Conservation (phyloP, 64 coral and sea anemone species). For the Trachythela sp. region DNA sequence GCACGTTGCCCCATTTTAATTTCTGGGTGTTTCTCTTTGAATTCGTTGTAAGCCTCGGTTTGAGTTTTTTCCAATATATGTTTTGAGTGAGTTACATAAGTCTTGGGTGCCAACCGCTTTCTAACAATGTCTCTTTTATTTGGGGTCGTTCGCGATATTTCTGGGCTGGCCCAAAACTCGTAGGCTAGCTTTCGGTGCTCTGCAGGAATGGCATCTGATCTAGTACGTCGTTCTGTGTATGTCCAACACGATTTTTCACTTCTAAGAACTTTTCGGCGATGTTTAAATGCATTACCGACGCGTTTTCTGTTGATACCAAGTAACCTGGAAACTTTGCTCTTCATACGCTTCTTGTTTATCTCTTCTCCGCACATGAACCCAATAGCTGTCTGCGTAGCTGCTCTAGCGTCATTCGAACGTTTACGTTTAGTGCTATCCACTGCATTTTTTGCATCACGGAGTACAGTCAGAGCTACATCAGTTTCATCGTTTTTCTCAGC, state of each 20-base stretch:
- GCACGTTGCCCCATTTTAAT: conserved; percentile 35
- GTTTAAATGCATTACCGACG: too few species aligned
- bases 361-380: neutral
- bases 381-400: neutral
- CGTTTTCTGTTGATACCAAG: neutral
- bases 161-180: neutral
- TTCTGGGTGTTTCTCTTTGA: conserved; percentile 19
- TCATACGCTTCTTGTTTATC: neutral
- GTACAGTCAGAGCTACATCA: too few species aligned
- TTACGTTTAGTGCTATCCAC: too few species aligned
- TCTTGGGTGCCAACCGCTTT: neutral
- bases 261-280: neutral
- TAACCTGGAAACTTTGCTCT: neutral
- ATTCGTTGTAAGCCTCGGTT: conserved; percentile 36
- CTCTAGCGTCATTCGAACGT: neutral
- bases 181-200: neutral
- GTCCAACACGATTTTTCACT: neutral
- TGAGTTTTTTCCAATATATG: conserved; percentile 44
- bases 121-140: neutral
- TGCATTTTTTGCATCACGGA: neutral
- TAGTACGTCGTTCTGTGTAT: neutral
- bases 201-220: neutral
- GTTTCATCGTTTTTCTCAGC: too few species aligned
- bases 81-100: conserved; percentile 15
- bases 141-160: neutral